phyloP scores from a whole-genome alignment of 2,888 invertebrate genomes.

The Miltochrista miniata region DNA sequence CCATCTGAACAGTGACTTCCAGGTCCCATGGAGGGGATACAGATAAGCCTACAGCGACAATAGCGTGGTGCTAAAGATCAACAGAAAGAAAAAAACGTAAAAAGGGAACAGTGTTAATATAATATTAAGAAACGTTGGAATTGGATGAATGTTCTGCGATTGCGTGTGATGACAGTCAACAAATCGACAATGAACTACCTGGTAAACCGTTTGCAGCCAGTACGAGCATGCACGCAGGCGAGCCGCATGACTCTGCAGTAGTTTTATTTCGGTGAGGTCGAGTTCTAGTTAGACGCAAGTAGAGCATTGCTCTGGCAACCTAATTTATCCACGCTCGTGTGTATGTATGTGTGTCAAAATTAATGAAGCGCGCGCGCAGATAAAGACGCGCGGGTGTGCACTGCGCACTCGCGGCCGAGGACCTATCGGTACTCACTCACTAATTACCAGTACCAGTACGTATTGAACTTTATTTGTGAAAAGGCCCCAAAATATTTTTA shows the following conservation, averaged over 20 bases:
- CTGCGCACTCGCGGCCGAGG: neutral
- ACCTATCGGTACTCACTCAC: neutral
- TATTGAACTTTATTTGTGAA: neutral
- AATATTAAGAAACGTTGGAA: too few relatives aligned
- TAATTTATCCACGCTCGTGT: slow-evolving; percentile 9
- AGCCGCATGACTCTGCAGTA: neutral
- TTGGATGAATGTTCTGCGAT: too few relatives aligned
- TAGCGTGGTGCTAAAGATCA: too few relatives aligned
- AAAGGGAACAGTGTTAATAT: too few relatives aligned
- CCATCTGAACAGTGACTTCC: too few relatives aligned
- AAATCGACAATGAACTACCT: neutral
- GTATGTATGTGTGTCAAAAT: neutral
- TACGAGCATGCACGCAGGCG: neutral
- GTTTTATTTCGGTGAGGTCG: slow-evolving; percentile 11
- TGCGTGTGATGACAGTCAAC: too few relatives aligned
- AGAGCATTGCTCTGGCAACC: slow-evolving; percentile 23
- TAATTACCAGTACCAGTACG: neutral
- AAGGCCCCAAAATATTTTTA: too few relatives aligned
- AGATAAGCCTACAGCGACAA: too few relatives aligned
- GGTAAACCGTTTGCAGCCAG: neutral
- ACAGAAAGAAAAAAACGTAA: too few relatives aligned
- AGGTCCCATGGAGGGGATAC: too few relatives aligned
- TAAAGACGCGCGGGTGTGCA: neutral
- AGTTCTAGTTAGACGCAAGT: slow-evolving; percentile 11
- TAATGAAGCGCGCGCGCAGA: slow-evolving; percentile 5